Conservation (phyloP, 2,888 invertebrate species). For the Caenorhabditis uteleia region DNA sequence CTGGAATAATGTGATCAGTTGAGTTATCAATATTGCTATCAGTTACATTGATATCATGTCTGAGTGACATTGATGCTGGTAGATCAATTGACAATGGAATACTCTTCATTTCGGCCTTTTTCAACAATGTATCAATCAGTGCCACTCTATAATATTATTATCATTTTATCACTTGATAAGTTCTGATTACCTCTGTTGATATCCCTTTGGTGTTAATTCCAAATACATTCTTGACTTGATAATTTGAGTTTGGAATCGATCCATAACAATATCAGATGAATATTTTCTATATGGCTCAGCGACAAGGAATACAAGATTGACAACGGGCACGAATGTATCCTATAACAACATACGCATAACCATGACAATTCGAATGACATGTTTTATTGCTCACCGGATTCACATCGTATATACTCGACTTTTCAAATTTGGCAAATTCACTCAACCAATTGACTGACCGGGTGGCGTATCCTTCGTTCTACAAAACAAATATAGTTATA, state of each 20-base stretch:
- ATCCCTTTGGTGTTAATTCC: slow-evolving; percentile 64
- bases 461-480: slow-evolving; percentile 63
- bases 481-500: slow-evolving; percentile 3
- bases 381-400: too few species aligned
- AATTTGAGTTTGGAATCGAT: slow-evolving; percentile 60
- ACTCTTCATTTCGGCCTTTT: slow-evolving; percentile 46
- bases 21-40: too few species aligned
- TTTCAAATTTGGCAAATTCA: slow-evolving; percentile 67
- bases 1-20: slow-evolving; percentile 19
- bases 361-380: too few species aligned
- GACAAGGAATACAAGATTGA: slow-evolving; percentile 66
- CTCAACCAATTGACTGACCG: slow-evolving; percentile 65
- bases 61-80: slow-evolving; percentile 62
- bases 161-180: not conserved
- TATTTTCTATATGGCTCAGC: slow-evolving; percentile 59
- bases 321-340: slow-evolving; percentile 69
- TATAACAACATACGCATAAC: too few species aligned
- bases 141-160: slow-evolving; percentile 2
- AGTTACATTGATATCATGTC: slow-evolving; percentile 62
- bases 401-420: slow-evolving; percentile 64
- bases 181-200: slow-evolving; percentile 50
- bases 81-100: slow-evolving; percentile 61
- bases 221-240: slow-evolving; percentile 64
- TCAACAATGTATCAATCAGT: slow-evolving; percentile 27
- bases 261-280: slow-evolving; percentile 61